Percentiles rank a stretch among this genome's conserved stretches.
phyloP scores from a whole-genome alignment of 2,888 invertebrate species.

The Polia nebulosa region DNA sequence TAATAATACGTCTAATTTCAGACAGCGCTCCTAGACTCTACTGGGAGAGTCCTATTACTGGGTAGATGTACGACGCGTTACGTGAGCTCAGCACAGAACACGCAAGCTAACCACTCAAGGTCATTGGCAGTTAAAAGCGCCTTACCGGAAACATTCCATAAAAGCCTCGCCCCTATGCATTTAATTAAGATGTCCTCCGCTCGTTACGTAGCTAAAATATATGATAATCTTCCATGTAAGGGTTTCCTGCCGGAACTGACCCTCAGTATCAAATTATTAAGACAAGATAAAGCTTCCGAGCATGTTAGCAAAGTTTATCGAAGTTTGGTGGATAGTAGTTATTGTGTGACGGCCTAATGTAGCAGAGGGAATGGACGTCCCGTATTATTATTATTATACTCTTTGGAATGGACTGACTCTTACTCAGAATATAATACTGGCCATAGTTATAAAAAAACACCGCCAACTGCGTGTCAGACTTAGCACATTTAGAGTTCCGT shows the following conservation, averaged over 20 bases:
- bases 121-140: too few relatives aligned
- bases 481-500: too few relatives aligned
- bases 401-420: not conserved
- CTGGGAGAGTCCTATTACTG: too few relatives aligned
- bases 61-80: too few relatives aligned
- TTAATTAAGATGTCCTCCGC: conserved; percentile 41
- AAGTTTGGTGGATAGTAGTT: conserved; percentile 11
- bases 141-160: not conserved
- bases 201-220: conserved; percentile 42
- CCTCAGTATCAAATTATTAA: conserved; percentile 46
- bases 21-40: too few relatives aligned
- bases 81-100: too few relatives aligned
- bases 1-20: too few relatives aligned
- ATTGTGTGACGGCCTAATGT: conserved; percentile 3
- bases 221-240: conserved; percentile 35
- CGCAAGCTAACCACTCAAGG: too few relatives aligned
- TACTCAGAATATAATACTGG: not conserved
- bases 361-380: not conserved
- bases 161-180: conserved; percentile 13
- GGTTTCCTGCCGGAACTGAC: conserved; percentile 35
- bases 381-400: too few relatives aligned
- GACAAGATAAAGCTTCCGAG: conserved; percentile 25
- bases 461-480: too few relatives aligned
- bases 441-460: too few relatives aligned
- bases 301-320: conserved; percentile 12